Percentiles rank a stretch among this genome's conserved stretches.
Evolutionary conservation across 2,797 vertebrate species (phyloP).

Genomic region (Enteromius unitaeniatus): DNA sequence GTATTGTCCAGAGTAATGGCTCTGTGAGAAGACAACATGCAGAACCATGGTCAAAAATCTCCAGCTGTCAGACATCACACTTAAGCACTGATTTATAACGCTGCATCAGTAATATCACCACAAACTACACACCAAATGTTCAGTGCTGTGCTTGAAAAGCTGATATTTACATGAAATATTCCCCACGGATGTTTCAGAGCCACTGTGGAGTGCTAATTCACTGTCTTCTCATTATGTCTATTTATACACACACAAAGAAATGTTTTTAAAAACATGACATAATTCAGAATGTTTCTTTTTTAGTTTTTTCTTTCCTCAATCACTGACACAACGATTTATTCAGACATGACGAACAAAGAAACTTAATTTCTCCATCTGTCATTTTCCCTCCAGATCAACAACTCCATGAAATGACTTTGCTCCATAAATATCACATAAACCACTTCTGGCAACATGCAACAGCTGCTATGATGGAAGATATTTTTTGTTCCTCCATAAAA

Average conservation of each 20-base stretch:
- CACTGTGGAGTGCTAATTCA: conserved; percentile 46
- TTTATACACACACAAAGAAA: conserved; percentile 12
- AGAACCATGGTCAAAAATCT: not conserved
- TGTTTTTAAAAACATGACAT: conserved; percentile 9
- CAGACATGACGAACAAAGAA: conserved; percentile 17
- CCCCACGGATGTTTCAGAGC: not conserved
- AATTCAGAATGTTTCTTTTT: not conserved
- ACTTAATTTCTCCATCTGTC: conserved; percentile 31
- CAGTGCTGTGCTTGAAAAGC: not conserved
- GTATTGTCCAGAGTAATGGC: conserved; percentile 89
- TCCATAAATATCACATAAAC: conserved; percentile 26
- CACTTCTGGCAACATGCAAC: not conserved
- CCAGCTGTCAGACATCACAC: conserved; percentile 9
- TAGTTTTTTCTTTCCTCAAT: not conserved
- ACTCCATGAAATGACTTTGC: not conserved
- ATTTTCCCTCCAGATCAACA: not conserved
- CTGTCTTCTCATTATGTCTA: not conserved
- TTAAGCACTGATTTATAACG: conserved; percentile 19
- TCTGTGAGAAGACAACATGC: conserved; percentile 66
- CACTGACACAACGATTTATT: not conserved
- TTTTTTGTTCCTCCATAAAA: not conserved
- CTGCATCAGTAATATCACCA: conserved; percentile 1
- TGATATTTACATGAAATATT: conserved; percentile 26
- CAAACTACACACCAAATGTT: conserved; percentile 31
- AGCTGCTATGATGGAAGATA: not conserved